These are phyloP conservation scores for Melieria omissa DNA, from an alignment of 2,888 invertebrate genomes.

Conservation along the genomic window DNA sequence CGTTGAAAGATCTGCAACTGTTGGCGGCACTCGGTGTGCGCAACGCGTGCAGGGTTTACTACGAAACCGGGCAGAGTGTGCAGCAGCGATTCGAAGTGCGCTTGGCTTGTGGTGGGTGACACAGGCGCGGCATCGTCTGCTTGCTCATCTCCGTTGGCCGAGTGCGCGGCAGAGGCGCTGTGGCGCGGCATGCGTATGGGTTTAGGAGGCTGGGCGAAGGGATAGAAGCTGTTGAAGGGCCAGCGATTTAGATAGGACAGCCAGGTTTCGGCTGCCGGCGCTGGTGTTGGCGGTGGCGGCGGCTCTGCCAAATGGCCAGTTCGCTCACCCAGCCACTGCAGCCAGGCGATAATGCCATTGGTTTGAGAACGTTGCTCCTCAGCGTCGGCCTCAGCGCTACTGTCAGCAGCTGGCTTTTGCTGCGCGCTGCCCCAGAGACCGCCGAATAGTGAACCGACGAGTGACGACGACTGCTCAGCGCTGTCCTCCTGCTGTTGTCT, in stretches of 20 bases:
- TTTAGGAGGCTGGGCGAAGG: slow-evolving; percentile 52
- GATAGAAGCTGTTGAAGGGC: slow-evolving; percentile 63
- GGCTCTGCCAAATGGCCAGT: slow-evolving; percentile 41
- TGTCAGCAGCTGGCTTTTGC: slow-evolving; percentile 20
- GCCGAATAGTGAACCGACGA: slow-evolving; percentile 46
- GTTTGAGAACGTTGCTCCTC: slow-evolving; percentile 30
- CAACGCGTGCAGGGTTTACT: slow-evolving; percentile 74
- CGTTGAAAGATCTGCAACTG: slow-evolving; percentile 75
- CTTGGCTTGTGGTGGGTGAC: slow-evolving; percentile 52
- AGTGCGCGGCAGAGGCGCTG: slow-evolving; percentile 15
- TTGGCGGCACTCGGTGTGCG: slow-evolving; percentile 75
- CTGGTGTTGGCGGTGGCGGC: slow-evolving; percentile 14
- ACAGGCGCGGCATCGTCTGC: slow-evolving; percentile 10
- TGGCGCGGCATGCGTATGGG: slow-evolving; percentile 45
- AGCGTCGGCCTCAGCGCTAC: slow-evolving; percentile 29
- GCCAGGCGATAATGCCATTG: slow-evolving; percentile 60
- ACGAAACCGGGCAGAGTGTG: slow-evolving; percentile 76
- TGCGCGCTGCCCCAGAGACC: slow-evolving; percentile 44
- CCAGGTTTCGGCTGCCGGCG: slow-evolving; percentile 49
- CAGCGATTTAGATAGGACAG: slow-evolving; percentile 61
- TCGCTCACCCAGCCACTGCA: slow-evolving; percentile 54
- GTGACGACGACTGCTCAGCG: slow-evolving; percentile 45
- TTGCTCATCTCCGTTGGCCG: slow-evolving; percentile 24
- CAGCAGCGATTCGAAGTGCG: slow-evolving; percentile 71
- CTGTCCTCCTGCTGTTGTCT: slow-evolving; percentile 22